A percentile compares a stretch with the other conserved stretches of the same genome.
These are phyloP conservation scores for Coryphaenoides rupestris DNA, from an alignment of 2,113 vertebrate genomes.

Conservation along the genomic window DNA sequence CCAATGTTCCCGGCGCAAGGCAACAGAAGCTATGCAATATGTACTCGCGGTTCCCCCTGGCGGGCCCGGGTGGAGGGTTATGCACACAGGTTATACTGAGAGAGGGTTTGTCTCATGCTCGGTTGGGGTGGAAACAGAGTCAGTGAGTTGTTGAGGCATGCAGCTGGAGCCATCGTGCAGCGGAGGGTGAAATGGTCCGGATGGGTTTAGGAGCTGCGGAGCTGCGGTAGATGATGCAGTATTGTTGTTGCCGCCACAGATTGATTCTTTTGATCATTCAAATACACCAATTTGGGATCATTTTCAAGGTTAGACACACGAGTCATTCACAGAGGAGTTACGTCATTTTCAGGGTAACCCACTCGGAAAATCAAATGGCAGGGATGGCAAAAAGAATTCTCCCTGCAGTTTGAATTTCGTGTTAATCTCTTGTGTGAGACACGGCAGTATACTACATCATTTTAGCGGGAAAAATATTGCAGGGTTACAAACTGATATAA, in stretches of 20 bases:
- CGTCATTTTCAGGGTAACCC: no score
- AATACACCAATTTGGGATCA: no score
- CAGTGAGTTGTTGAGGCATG: slow-evolving; percentile 48
- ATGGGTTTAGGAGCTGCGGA: slow-evolving; percentile 24
- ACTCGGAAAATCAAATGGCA: no score
- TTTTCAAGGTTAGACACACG: no score
- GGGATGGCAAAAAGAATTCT: no score
- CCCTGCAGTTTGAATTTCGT: no score
- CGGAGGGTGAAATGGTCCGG: background rate
- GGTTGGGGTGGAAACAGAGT: slow-evolving; percentile 22
- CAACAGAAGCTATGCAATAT: background rate
- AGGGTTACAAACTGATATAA: slow-evolving; percentile 15
- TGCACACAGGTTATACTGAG: slow-evolving; percentile 10
- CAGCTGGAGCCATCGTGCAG: slow-evolving; percentile 58
- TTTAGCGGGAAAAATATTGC: slow-evolving; percentile 24
- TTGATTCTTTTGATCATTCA: background rate
- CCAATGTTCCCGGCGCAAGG: no score
- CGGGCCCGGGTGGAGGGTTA: slow-evolving; percentile 2
- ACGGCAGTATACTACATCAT: slow-evolving; percentile 60
- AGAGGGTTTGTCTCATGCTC: slow-evolving; percentile 46
- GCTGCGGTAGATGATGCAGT: slow-evolving; percentile 62
- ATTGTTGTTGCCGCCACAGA: slow-evolving; percentile 41
- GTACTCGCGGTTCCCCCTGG: no score
- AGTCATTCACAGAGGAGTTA: no score
- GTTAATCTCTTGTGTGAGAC: slow-evolving; percentile 5